phyloP scores from a whole-genome alignment of 2,797 vertebrate species.

The Micrastur ruficollis region DNA sequence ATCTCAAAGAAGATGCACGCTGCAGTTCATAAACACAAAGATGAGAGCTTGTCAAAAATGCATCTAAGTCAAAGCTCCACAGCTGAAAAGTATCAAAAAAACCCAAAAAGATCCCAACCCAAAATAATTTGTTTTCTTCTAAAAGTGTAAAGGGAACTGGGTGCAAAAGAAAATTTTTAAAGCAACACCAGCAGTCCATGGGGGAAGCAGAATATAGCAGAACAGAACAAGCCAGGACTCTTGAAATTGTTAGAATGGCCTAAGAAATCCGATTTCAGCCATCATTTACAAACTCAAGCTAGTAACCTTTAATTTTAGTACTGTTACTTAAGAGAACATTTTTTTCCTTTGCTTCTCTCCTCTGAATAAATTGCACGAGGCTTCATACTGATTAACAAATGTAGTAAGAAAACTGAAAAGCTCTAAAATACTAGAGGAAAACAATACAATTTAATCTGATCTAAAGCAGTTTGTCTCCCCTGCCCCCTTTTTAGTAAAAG shows the following conservation, averaged over 20 bases:
- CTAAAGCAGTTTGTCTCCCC: background rate
- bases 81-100: background rate
- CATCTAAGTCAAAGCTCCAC: background rate
- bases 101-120: background rate
- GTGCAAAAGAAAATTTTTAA: background rate
- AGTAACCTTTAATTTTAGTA: background rate
- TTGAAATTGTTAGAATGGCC: background rate
- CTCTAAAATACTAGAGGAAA: background rate
- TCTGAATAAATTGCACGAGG: background rate
- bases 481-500: background rate
- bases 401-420: background rate
- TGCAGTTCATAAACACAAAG: background rate
- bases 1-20: fast-evolving
- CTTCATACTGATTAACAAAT: background rate
- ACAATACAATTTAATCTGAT: background rate
- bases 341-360: background rate
- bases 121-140: background rate
- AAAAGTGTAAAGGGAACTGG: background rate
- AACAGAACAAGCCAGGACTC: background rate
- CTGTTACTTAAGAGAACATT: background rate
- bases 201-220: background rate
- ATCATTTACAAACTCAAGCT: background rate
- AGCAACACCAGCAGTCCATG: background rate
- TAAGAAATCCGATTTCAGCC: background rate
- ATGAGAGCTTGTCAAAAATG: background rate